phyloP scores from a whole-genome alignment of 2,888 invertebrate species.

The Cerceris rybyensis region DNA sequence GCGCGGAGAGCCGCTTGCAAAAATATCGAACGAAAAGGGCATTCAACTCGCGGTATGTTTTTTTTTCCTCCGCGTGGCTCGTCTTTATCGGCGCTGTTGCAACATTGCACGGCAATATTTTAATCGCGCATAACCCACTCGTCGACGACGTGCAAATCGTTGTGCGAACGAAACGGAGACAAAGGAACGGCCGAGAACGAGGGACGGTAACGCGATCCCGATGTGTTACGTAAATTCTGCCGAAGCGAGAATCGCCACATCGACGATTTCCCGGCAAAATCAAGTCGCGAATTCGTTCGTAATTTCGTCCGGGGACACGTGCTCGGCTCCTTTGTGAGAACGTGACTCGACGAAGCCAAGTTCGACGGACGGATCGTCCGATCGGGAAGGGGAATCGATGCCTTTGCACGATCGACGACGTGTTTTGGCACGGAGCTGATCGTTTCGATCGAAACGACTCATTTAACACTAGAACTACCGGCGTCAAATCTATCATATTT shows the following conservation, averaged over 20 bases:
- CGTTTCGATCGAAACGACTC: too few species aligned
- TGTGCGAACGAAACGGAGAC: neutral
- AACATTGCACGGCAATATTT: slow-evolving; percentile 50
- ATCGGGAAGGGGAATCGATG: slow-evolving; percentile 26
- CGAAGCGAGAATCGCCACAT: too few species aligned
- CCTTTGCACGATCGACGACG: slow-evolving; percentile 20
- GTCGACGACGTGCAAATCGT: neutral
- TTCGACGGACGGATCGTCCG: slow-evolving; percentile 36
- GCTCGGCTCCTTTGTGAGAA: slow-evolving; percentile 43
- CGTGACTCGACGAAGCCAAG: slow-evolving; percentile 47
- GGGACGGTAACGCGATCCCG: too few species aligned
- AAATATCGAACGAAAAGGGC: slow-evolving; percentile 55
- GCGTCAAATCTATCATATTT: too few species aligned
- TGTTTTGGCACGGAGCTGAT: neutral
- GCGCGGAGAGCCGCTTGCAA: slow-evolving; percentile 2
- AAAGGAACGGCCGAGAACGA: neutral
- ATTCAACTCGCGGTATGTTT: slow-evolving; percentile 71
- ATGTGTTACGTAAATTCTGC: neutral
- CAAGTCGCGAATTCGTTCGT: slow-evolving; percentile 1
- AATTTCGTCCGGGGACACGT: slow-evolving; percentile 33
- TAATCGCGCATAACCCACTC: slow-evolving; percentile 1
- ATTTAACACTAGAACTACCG: too few species aligned
- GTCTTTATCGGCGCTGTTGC: slow-evolving; percentile 70
- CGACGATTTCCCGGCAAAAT: neutral
- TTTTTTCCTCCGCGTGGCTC: slow-evolving; percentile 53